phyloP scores from a whole-genome alignment of 2,888 invertebrate species.

The Epirrhoe alternata region DNA sequence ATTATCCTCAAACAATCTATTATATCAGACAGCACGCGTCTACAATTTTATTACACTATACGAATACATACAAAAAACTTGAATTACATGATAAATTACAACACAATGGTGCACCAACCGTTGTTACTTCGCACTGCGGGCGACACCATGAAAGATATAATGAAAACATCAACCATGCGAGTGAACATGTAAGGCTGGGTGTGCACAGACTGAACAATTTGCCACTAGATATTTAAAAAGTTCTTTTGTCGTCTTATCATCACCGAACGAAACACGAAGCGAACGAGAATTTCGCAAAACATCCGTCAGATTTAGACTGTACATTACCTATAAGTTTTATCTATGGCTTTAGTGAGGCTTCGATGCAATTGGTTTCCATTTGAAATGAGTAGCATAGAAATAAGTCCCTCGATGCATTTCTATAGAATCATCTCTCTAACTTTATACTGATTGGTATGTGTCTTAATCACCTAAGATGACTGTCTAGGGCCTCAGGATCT shows the following conservation, averaged over 20 bases:
- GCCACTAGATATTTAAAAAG: neutral
- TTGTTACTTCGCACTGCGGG: neutral
- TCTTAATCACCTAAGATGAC: no score
- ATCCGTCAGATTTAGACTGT: neutral
- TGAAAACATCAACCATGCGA: neutral
- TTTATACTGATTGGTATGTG: no score
- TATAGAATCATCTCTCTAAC: no score
- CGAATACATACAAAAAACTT: neutral
- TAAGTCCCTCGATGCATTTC: no score
- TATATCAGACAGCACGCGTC: slow-evolving; percentile 15
- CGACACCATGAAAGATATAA: neutral
- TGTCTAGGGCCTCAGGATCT: no score
- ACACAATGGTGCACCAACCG: neutral
- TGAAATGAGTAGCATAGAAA: no score
- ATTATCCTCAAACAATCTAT: slow-evolving; percentile 12
- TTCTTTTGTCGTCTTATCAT: neutral
- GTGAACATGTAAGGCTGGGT: neutral
- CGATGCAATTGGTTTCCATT: no score
- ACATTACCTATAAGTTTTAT: no score
- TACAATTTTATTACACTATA: slow-evolving; percentile 5
- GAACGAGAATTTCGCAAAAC: neutral
- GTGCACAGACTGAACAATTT: neutral
- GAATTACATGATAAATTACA: neutral
- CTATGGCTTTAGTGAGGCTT: no score
- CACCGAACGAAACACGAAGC: neutral